Evolutionary conservation across 2,888 invertebrate species (phyloP), one percentile per base, ranked within the genome.

Genomic region (Noctua fimbriata): DNA sequence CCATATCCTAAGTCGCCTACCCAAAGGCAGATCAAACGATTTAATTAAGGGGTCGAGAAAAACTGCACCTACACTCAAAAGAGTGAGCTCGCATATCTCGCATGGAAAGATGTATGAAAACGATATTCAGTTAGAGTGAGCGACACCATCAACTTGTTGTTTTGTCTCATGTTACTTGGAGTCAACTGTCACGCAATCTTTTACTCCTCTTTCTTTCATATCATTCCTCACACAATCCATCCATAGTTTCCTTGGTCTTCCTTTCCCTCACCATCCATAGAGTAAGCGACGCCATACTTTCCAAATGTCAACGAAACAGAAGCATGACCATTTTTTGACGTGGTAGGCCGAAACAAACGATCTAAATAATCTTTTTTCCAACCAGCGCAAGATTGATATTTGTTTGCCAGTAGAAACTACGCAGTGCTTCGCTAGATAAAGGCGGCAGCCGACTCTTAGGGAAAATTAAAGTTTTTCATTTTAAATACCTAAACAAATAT

Each of bases 401-500:
- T 76, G 36, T 65, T 55, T 52, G 36, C 16, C 24, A 70, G 10
- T 18, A 7, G 6, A 49, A 36, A 44, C 44, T 18, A 16, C 14
- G 24, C 44, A 16, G n/a, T 18, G 36, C 32, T 36, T 76, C 44
- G 10, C 24, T 44, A 28, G 18, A 18, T 36, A 63, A 32, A 63
- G 18, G 63, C 36, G 52, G 44, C 52, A 5, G 18, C 16, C 44
- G 10, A 44, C 16, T 52, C 47, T 69, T 60, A 73, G 65, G 86
- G n/a, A 55, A 74, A 63, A 71, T 70, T 66, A 44, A 60, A 67
- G 3, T 76, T 67, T 75, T 76, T 79, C n/a, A 52, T 83, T 67
- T 73, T 72, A 70, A 49, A 82, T 79, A 79, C 79, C 73, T 83
- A 83, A 70, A 83, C 66, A 78, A 79, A 88, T 58, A 89, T 47